phyloP scores from a whole-genome alignment of 1,140 invertebrate genomes.

The Antheraea pernyi region DNA sequence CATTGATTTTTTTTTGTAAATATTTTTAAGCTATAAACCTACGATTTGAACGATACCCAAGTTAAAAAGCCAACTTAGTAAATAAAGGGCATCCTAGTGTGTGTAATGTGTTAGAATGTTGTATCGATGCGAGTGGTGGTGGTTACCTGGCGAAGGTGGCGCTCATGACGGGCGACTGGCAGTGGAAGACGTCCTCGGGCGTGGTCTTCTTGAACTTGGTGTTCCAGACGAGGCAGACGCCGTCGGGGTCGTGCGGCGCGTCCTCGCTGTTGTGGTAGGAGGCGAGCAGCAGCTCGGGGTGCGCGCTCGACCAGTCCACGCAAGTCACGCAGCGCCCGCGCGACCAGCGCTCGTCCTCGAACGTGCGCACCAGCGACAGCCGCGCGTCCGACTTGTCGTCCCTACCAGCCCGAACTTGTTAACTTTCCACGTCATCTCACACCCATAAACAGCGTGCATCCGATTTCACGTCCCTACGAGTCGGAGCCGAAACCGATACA shows the following conservation, averaged over 20 bases:
- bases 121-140: too few relatives aligned
- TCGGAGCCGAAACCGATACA: too few relatives aligned
- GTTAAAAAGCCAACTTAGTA: too few relatives aligned
- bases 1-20: too few relatives aligned
- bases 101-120: too few relatives aligned
- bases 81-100: too few relatives aligned
- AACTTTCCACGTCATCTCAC: too few relatives aligned
- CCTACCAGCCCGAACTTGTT: too few relatives aligned
- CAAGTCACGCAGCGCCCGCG: slow-evolving; percentile 96
- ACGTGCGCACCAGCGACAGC: slow-evolving; percentile 92
- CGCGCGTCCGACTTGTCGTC: slow-evolving; percentile 94
- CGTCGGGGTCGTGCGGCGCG: slow-evolving; percentile 96
- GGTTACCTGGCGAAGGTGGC: slow-evolving; percentile 93
- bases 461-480: too few relatives aligned
- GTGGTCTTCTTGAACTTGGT: slow-evolving; percentile 98
- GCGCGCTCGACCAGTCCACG: slow-evolving; percentile 97
- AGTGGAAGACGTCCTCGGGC: slow-evolving; percentile 98
- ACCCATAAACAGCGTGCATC: too few relatives aligned
- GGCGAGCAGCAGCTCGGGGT: slow-evolving; percentile 95
- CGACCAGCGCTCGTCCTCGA: slow-evolving; percentile 98
- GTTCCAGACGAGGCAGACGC: slow-evolving; percentile 98
- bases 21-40: too few relatives aligned
- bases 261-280: slow-evolving; percentile 98
- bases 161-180: slow-evolving; percentile 97
- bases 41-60: too few relatives aligned